Base-by-base conservation (phyloP, 2,113 vertebrate genomes). In the Rynchops niger region DNA sequence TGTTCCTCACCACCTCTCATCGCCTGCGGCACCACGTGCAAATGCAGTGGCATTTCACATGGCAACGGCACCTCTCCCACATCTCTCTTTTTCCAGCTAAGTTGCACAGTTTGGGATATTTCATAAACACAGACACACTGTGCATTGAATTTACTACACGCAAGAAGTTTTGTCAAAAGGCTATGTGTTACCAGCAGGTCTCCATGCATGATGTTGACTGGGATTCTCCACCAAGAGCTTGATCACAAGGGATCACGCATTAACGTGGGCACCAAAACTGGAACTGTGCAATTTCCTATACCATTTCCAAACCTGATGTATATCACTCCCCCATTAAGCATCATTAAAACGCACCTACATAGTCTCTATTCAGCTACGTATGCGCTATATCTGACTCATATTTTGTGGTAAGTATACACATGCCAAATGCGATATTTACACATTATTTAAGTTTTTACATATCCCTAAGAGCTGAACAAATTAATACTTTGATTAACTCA, bases 401-500 rank as follows among this genome's bases (percentile, higher is more conserved):
- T 32, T 93, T 71, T 79, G n/a, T 32, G 21, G 5, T 50, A 74
- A 88, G 38, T 50, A 86, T 67, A 77, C 55, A 86, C 78, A 45
- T 59, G 52, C 26, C 23, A 96, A 95, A 87, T 74, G n/a, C 19
- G 47, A 11, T 95, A 86, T 84, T 84, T 95, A 67, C 80, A 95
- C 50, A 74, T 89, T 86, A 88, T 74, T 93, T 92, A 91, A 59
- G 69, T 58, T 96, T 94, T 89, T 81, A 82, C 72, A 96, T 74
- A 87, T 59, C 73, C 83, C 59, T 81, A 58, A 91, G 81, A 94
- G 89, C 81, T 81, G 66, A 95, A 95, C 81, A 94, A 95, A 95
- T 91, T 89, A 91, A 93, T 82, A 87, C 77, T 96, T 89, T 84
- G 67, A 86, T 96, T 95, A 91, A 94, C 62, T 86, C 63, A 67